Evolutionary conservation across 2,888 invertebrate species (phyloP), one percentile per base, ranked within the genome.

Genomic region (Agrochola macilenta): DNA sequence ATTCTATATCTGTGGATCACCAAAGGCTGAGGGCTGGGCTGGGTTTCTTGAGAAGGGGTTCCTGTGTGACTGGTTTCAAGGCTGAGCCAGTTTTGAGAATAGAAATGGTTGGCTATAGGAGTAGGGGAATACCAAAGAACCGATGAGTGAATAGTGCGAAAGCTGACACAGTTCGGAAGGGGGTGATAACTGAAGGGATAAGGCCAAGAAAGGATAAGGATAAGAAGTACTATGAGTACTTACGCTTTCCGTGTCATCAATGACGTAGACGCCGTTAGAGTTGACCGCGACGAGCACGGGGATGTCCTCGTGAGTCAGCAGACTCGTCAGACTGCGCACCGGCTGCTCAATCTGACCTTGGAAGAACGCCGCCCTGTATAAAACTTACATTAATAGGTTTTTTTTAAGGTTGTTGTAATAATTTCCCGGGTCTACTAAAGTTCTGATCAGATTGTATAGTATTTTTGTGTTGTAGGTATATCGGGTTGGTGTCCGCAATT

Each of bases 331-430:
- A 69, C 98, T 98, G 74, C 98, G 97, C 0, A 98, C 98, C 0
- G 99, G 99, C 94, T 99, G 98, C 94, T 99, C 99, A 74, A 99
- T 98, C 96, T 99, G 99, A 14, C 99, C 99, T 96, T 98, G 98
- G 95, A 99, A 99, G 96, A 99, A 99, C 39, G 99, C 99, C 81
- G 98, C 98, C 74, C 99, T 99, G 95, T 14, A 95, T 23, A 9
- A 23, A 35, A 9, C 5, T 35, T 7, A 52, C 30, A 43, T n/a
- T 69, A n/a, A 20, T 54, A 30, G 8, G 9, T 12, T 26, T 46
- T 9, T 35, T 35, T 35, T 35, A 35, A 35, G 35, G 35, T 35
- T 35, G 35, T 35, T 35, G 35, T 35, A 4, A 35, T 35, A 3
- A 35, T 35, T 17, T 14, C 23, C 1, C 17, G 0, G 23, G 14